Conservation (phyloP, 2,113 vertebrate species). For the Andinoacara biseriatus region DNA sequence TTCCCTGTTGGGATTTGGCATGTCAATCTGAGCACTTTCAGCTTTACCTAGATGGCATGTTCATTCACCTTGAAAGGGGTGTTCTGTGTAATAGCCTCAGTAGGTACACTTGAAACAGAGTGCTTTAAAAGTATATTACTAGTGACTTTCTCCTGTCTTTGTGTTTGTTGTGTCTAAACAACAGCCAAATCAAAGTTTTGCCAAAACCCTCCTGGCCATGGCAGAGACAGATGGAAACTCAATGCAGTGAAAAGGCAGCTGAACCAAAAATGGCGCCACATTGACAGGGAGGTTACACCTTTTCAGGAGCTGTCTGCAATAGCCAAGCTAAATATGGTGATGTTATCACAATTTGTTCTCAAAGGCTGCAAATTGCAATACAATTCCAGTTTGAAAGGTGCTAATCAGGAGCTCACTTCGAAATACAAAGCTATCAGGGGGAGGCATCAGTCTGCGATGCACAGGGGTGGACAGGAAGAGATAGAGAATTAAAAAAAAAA, state of each 20-base stretch:
- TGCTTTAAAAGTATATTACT: neutral
- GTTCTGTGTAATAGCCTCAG: constrained; percentile 49
- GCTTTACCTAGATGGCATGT: constrained; percentile 44
- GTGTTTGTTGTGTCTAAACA: constrained; percentile 19
- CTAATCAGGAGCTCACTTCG: constrained; percentile 35
- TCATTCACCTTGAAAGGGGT: constrained; percentile 61
- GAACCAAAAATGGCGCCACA: neutral
- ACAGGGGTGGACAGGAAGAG: neutral
- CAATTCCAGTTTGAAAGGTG: constrained; percentile 45
- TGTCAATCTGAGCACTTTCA: constrained; percentile 53
- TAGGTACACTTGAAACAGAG: constrained; percentile 33
- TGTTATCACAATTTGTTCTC: constrained; percentile 32
- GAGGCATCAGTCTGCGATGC: constrained; percentile 12
- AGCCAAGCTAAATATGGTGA: constrained; percentile 18
- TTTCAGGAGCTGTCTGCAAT: constrained; percentile 11
- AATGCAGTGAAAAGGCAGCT: neutral
- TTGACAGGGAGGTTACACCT: constrained; percentile 49
- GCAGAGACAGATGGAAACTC: constrained; percentile 31
- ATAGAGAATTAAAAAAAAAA: constrained; percentile 28
- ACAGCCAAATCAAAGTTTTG: constrained; percentile 8
- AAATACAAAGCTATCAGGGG: constrained; percentile 58
- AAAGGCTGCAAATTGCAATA: constrained; percentile 49
- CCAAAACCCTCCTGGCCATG: neutral
- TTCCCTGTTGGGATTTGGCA: constrained; percentile 44
- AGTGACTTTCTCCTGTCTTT: constrained; percentile 27